Evolutionary conservation across 2,797 vertebrate species (phyloP).

Genomic region (Myotis myotis): DNA sequence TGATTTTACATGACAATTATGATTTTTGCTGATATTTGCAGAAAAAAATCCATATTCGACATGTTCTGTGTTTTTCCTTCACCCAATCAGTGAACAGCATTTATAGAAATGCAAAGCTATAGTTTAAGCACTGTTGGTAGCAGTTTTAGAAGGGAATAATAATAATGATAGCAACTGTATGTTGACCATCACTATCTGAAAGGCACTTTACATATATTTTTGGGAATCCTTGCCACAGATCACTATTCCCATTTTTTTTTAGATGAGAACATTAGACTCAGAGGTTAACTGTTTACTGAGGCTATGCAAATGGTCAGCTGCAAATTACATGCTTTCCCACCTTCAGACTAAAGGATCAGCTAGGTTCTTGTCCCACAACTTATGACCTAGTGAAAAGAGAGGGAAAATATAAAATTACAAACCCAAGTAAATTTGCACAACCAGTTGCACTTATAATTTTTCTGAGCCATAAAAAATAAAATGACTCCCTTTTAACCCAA

Average conservation of each 20-base stretch:
- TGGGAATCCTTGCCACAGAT: not conserved
- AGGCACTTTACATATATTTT: not conserved
- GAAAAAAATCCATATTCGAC: constrained; percentile 50
- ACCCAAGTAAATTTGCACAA: not conserved
- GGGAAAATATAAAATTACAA: not conserved
- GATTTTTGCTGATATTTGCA: not conserved
- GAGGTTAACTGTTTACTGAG: not conserved
- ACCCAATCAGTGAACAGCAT: not conserved
- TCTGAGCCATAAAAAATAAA: not conserved
- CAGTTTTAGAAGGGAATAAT: not conserved
- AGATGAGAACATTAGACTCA: constrained; percentile 10
- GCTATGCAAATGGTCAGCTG: not conserved
- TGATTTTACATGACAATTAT: not conserved
- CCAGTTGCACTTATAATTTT: not conserved
- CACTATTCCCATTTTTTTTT: not conserved
- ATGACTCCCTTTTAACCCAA: not conserved
- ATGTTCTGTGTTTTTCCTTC: constrained; percentile 54
- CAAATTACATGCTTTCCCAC: not conserved
- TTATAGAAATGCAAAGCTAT: not conserved
- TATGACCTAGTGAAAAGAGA: not conserved
- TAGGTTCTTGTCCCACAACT: not conserved
- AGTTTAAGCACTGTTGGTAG: not conserved
- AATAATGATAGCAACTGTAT: not conserved
- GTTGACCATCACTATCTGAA: not conserved
- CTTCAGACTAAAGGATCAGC: not conserved